phyloP scores from a whole-genome alignment of 2,113 vertebrate species.

The Felis catus region DNA sequence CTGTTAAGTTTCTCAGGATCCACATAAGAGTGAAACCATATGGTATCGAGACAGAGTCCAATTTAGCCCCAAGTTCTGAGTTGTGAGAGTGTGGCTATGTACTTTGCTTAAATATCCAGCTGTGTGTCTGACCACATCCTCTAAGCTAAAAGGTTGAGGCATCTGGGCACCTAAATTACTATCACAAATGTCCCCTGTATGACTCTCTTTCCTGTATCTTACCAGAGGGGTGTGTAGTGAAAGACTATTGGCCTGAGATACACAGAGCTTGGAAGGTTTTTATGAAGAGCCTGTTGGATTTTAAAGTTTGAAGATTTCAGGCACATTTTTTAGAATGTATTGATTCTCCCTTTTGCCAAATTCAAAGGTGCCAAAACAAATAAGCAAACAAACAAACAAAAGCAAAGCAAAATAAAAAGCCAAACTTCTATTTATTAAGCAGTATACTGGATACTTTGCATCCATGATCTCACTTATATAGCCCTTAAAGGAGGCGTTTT shows the following conservation, averaged over 20 bases:
- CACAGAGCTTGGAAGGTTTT: background rate
- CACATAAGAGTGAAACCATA: too few relatives aligned
- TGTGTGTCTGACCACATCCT: background rate
- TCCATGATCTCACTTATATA: background rate
- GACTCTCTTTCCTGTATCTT: background rate
- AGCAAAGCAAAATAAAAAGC: background rate
- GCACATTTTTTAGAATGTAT: background rate
- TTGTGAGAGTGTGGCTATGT: background rate
- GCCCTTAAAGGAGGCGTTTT: background rate
- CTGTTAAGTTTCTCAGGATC: too few relatives aligned
- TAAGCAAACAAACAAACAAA: background rate
- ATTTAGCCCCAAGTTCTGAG: background rate
- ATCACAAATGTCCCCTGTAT: background rate
- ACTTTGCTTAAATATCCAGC: background rate
- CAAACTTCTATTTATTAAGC: background rate
- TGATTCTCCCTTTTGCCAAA: background rate
- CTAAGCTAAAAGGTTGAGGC: background rate
- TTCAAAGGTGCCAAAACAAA: background rate
- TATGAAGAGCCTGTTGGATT: background rate
- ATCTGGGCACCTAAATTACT: background rate
- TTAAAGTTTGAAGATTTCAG: conserved; percentile 1
- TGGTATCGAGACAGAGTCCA: background rate
- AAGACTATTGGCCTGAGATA: background rate
- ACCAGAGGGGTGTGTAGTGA: background rate
- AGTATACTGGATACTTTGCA: background rate